Percentiles rank a stretch among this genome's conserved stretches.
Conservation (phyloP, 2,797 vertebrate genomes). For the Salmo trutta region DNA sequence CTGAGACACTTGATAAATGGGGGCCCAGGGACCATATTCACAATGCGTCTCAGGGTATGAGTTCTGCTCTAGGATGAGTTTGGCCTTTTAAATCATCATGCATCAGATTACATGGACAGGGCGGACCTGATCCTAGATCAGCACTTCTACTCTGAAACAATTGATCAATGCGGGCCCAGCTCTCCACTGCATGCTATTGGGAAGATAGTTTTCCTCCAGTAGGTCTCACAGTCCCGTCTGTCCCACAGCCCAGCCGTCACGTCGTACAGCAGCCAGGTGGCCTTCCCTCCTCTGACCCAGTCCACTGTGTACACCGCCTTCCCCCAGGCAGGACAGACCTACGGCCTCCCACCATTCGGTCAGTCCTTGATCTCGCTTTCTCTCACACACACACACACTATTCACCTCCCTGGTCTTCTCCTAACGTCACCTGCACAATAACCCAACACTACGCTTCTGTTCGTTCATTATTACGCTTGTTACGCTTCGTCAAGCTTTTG, state of each 20-base stretch:
- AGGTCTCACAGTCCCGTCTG: neutral
- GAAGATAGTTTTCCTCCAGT: neutral
- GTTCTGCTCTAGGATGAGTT: too few species aligned
- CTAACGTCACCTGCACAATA: slow-evolving; percentile 45
- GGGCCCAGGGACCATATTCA: too few species aligned
- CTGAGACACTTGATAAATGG: too few species aligned
- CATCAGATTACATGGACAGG: too few species aligned
- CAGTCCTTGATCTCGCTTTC: slow-evolving; percentile 56
- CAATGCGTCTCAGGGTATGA: too few species aligned
- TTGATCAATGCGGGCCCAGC: too few species aligned
- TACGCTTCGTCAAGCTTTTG: slow-evolving; percentile 57
- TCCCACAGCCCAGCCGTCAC: slow-evolving; percentile 82
- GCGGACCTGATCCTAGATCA: too few species aligned
- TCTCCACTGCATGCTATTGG: neutral
- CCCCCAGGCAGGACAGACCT: slow-evolving; percentile 89
- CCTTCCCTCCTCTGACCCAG: slow-evolving; percentile 87
- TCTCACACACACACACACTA: neutral
- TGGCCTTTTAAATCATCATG: too few species aligned
- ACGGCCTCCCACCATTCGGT: slow-evolving; percentile 98
- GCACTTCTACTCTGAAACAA: too few species aligned
- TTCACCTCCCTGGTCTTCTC: neutral
- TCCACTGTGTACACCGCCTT: slow-evolving; percentile 91
- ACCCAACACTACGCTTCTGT: slow-evolving; percentile 40
- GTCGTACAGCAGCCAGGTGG: slow-evolving; percentile 84
- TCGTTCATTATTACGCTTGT: slow-evolving; percentile 45